Evolutionary conservation across 2,888 invertebrate genomes (phyloP), one percentile per base, ranked within the genome.

Genomic region (Leptinotarsa juncta): DNA sequence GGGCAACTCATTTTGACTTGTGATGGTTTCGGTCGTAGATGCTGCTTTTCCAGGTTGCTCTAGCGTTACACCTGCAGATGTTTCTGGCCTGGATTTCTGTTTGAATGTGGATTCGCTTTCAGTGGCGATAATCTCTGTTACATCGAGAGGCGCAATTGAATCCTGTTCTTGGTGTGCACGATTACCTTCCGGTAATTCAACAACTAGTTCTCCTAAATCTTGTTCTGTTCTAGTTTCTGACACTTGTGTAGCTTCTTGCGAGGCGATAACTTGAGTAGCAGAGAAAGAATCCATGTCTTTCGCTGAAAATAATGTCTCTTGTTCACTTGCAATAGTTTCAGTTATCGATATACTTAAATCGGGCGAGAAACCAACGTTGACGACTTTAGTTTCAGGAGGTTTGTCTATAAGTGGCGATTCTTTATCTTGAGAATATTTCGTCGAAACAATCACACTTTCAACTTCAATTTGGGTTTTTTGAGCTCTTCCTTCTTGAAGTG

Each of bases 401-500:
- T 86, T 85, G 48, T 82, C 72, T 12, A 73, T 77, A 66, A 89
- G 86, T 49, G 81, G 81, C 23, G 78, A 81, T 85, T 89, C 89
- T 50, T 83, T 85, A 82, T 91, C 91, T 70, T 89, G 88, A 10
- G 88, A 82, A 62, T 89, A 79, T 48, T 89, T 85, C 85, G 90
- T 89, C 2, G 89, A 88, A 7, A 90, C 88, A 65, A 86, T 86
- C 18, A 91, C 75, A 77, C 90, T 85, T 83, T 90, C 89, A 62
- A 88, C 85, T 79, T 89, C 87, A 76, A 87, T 82, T 18, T 84
- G 86, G 20, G 78, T 76, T 5, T 89, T 12, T 18, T 79, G 73
- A 10, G 84, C 83, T 55, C 65, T 77, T 70, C 79, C 79, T 73
- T 77, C 70, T 26, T 42, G 69, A 3, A 80, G 80, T 68, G 72